These are phyloP conservation scores for Pinctada fucata DNA, from an alignment of 2,888 invertebrate genomes.

Conservation along the genomic window DNA sequence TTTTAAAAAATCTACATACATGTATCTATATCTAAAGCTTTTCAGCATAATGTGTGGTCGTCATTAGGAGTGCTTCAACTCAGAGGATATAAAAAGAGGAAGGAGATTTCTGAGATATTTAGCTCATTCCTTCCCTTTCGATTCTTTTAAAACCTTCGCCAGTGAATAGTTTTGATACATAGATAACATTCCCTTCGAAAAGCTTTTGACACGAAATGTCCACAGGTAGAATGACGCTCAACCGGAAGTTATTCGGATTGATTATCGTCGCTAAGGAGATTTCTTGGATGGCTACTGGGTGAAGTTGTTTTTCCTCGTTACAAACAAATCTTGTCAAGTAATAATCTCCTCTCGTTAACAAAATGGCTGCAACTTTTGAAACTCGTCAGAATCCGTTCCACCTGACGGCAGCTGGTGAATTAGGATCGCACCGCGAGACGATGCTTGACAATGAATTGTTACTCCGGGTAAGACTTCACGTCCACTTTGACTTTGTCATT, in stretches of 20 bases:
- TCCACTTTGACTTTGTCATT: too few relatives aligned
- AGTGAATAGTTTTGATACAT: too few relatives aligned
- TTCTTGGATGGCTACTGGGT: constrained; percentile 38
- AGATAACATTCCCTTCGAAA: too few relatives aligned
- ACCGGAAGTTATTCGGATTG: constrained; percentile 37
- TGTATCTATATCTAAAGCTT: too few relatives aligned
- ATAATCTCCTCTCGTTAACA: not conserved
- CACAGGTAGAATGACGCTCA: not conserved
- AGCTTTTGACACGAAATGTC: too few relatives aligned
- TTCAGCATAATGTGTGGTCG: too few relatives aligned
- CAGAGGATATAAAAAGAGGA: too few relatives aligned
- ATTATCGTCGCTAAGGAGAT: constrained; percentile 57
- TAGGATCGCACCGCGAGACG: constrained; percentile 71
- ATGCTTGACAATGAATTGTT: constrained; percentile 75
- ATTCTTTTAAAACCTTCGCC: too few relatives aligned
- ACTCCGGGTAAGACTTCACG: constrained; percentile 64
- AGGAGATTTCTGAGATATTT: too few relatives aligned
- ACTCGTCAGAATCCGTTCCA: constrained; percentile 53
- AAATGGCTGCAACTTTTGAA: constrained; percentile 11
- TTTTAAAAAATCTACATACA: too few relatives aligned
- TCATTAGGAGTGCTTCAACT: too few relatives aligned
- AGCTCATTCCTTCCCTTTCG: too few relatives aligned
- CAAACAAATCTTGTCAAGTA: not conserved
- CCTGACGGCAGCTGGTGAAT: constrained; percentile 71
- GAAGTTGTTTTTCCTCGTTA: not conserved